phyloP scores from a whole-genome alignment of 2,113 vertebrate genomes.

The Castor canadensis region DNA sequence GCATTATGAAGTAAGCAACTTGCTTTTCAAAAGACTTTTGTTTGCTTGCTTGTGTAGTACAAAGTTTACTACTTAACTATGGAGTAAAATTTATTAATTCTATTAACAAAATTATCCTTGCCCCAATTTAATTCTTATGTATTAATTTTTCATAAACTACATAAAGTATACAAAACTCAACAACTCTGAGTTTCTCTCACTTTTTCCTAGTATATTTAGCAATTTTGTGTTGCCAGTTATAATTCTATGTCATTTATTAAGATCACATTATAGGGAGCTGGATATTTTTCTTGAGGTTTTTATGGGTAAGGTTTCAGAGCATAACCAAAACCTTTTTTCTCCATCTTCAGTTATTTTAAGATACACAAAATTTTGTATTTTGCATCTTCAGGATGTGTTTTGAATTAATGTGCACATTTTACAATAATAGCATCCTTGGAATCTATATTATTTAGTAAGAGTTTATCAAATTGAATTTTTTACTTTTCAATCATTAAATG shows the following conservation, averaged over 20 bases:
- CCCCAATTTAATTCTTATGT: background rate
- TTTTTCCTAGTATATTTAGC: background rate
- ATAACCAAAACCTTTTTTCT: background rate
- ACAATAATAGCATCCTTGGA: background rate
- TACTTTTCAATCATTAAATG: background rate
- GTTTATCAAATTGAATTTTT: background rate
- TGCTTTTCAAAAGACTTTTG: background rate
- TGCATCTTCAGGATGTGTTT: background rate
- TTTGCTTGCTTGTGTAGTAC: background rate
- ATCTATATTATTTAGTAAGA: background rate
- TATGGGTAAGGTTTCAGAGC: background rate
- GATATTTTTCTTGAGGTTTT: background rate
- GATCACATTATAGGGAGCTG: background rate
- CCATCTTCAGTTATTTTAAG: background rate
- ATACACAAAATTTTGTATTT: background rate
- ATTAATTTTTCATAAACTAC: background rate
- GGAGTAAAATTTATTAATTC: background rate
- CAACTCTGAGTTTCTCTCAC: background rate
- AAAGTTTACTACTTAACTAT: background rate
- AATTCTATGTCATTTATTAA: background rate
- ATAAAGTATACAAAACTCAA: background rate
- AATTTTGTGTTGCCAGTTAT: background rate
- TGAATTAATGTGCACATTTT: background rate
- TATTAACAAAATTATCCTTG: background rate
- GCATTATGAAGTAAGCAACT: too few relatives aligned